Evolutionary conservation across 1,140 invertebrate genomes (phyloP), one percentile per base, ranked within the genome.

Genomic region (Platyura marginata): DNA sequence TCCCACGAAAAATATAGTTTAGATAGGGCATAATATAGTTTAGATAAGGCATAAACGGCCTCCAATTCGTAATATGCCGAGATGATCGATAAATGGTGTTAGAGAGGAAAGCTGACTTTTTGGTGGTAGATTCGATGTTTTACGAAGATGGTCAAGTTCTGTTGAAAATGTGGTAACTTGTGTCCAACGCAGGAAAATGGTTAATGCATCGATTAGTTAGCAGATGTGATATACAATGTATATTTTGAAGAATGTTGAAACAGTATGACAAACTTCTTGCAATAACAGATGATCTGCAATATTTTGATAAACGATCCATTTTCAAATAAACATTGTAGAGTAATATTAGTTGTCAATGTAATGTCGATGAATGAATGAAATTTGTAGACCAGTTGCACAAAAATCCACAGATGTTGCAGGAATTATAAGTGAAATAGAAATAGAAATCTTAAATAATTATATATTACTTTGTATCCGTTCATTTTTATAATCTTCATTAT

Each of bases 31-130:
- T n/a, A n/a, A n/a, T n/a, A n/a, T n/a, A n/a, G n/a, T n/a, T n/a
- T n/a, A n/a, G n/a, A n/a, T n/a, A n/a, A n/a, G n/a, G n/a, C n/a
- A n/a, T n/a, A n/a, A n/a, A n/a, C n/a, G n/a, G 16, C 55, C 52
- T 18, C 51, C 52, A 9, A 59, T 50, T 16, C 50, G 25, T 2
- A 57, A 21, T 2, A 55, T 13, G 10, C 39, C 44, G 13, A 46
- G 4, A 32, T 29, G 5, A 16, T 49, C 46, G 1, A 56, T n/a
- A 42, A 55, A 55, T 10, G 56, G 51, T 16, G 35, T 29, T 10
- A 49, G 39, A 6, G 21, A 29, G 1, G 20, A 18, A 5, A 42
- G 11, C n/a, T 8, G 13, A 18, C 25, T 32, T 8, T 20, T 2
- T 9, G 21, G 5, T 20, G 10, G 3, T 8, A 43, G n/a, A 5